Conservation (phyloP, 2,113 vertebrate genomes). For the Sander lucioperca region DNA sequence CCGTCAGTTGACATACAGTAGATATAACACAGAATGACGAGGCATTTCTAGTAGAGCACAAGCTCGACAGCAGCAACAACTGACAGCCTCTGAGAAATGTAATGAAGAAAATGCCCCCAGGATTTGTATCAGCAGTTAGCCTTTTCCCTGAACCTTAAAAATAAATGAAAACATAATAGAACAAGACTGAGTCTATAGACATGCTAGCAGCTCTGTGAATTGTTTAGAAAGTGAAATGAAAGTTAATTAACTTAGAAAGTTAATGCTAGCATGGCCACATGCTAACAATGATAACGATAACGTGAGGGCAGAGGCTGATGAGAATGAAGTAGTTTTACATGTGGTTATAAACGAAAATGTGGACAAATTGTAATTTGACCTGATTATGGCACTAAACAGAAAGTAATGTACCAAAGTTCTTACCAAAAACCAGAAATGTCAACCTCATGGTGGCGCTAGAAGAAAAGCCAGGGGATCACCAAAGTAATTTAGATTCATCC, state of each 20-base stretch:
- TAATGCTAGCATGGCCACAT: neutral
- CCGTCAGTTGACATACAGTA: neutral
- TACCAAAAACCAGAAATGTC: neutral
- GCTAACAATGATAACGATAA: neutral
- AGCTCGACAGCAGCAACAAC: neutral
- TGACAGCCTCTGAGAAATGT: conserved; percentile 24
- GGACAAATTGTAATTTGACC: neutral
- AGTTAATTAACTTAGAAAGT: too few species aligned
- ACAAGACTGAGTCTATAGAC: conserved; percentile 1
- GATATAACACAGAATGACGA: conserved; percentile 21
- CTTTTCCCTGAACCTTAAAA: conserved; percentile 27
- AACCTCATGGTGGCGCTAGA: neutral
- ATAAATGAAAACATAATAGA: conserved; percentile 32
- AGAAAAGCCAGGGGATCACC: neutral
- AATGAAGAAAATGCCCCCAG: conserved; percentile 26
- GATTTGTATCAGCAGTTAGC: conserved; percentile 44
- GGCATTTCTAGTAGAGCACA: neutral
- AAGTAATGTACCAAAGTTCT: neutral
- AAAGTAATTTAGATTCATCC: neutral
- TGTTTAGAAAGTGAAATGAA: neutral
- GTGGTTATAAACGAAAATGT: neutral
- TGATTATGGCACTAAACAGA: neutral
- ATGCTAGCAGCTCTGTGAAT: neutral
- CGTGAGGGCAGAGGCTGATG: neutral
- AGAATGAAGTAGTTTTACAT: neutral